Evolutionary conservation across 2,888 invertebrate genomes (phyloP).

Genomic region (Opisthograptis luteolata): DNA sequence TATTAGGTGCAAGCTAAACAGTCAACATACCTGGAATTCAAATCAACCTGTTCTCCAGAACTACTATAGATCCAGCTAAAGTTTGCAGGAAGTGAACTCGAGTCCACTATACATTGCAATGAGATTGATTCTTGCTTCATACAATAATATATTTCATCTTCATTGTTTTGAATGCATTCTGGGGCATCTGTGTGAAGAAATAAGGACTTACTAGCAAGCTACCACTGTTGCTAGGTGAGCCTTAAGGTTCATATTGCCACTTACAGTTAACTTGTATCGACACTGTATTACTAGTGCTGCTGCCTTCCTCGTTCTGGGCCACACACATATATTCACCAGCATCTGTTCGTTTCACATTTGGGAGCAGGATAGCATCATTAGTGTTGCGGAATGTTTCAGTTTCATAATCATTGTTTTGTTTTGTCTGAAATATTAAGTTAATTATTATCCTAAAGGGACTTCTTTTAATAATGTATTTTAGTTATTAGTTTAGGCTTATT

Average conservation of each 20-base stretch:
- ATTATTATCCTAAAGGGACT: not conserved
- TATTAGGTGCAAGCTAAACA: too few species aligned
- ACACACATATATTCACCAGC: slow-evolving; percentile 95
- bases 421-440: slow-evolving; percentile 80
- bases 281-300: slow-evolving; percentile 93
- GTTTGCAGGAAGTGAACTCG: slow-evolving; percentile 91
- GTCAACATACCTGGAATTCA: slow-evolving; percentile 84
- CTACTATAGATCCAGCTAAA: slow-evolving; percentile 97
- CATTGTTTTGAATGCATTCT: slow-evolving; percentile 88
- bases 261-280: slow-evolving; percentile 94
- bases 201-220: not conserved
- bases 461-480: too few species aligned
- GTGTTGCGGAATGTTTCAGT: too few species aligned
- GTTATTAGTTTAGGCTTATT: too few species aligned
- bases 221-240: not conserved
- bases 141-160: slow-evolving; percentile 90
- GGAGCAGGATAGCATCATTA: too few species aligned
- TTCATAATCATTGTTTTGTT: too few species aligned
- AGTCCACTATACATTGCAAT: slow-evolving; percentile 92
- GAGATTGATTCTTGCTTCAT: slow-evolving; percentile 92
- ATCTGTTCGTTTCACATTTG: slow-evolving; percentile 90
- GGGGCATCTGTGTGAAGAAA: slow-evolving; percentile 85
- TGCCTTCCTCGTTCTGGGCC: slow-evolving; percentile 94
- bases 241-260: slow-evolving; percentile 53
- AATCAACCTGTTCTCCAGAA: slow-evolving; percentile 92